Evolutionary conservation across 2,888 invertebrate species (phyloP), one percentile per base, ranked within the genome.

Genomic region (Drosophila siamana): DNA sequence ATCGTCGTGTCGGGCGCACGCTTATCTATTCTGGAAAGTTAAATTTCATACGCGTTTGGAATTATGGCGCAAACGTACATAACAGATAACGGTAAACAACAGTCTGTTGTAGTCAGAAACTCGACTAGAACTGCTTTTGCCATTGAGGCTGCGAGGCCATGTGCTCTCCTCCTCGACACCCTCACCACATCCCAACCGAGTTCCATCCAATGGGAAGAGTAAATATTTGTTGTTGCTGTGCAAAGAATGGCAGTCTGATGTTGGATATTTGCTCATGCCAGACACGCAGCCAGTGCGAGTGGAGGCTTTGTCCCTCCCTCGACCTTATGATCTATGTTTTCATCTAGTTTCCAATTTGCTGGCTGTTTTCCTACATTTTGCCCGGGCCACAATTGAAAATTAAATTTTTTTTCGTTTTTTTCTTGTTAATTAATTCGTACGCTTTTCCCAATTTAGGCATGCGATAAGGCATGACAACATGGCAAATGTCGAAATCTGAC

Each of bases 31-130:
- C 63, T 76, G 60, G 70, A 74, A 87, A 73, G 72, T 70, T 81
- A 43, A 78, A 60, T 73, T 83, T 73, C 65, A 79, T 82, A 76
- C 62, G 65, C 75, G 64, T 65, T 69, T 50, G 44, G 79, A 70
- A 70, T 73, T 85, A 82, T 85, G 81, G 69, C 79, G 60, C 60
- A 85, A 81, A 78, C 51, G 70, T 59, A 66, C 86, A 82, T 87
- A 85, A 78, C 61, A 66, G 88, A 82, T 87, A 85, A 78, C 70
- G 68, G 47, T 63, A 38, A 15, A 40, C 33, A 72, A 57, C 33
- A 51, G 7, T n/a, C 30, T 43, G 9, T 6, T 33, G 33, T 44
- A 15, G 40, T 6, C 4, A n/a, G 11, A 9, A 48, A 33, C 41
- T 44, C 36, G 38, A 40, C 28, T 8, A 11, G 4, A 46, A 15